These are phyloP conservation scores for Dynastes hyllus DNA, from an alignment of 2,888 invertebrate genomes.

Conservation along the genomic window DNA sequence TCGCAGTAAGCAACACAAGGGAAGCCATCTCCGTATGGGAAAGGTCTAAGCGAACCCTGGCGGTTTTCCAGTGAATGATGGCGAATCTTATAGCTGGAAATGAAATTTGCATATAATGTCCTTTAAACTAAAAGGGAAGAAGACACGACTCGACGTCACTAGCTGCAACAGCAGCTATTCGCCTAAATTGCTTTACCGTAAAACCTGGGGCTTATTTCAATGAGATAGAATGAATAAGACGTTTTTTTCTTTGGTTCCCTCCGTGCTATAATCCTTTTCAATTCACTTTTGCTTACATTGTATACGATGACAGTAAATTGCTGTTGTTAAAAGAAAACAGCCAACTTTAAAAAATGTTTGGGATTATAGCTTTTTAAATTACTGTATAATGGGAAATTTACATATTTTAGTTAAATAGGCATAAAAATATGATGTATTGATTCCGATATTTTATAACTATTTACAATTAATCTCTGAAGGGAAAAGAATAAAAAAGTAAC, in stretches of 20 bases:
- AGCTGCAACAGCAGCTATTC: constrained; percentile 29
- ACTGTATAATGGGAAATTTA: no score
- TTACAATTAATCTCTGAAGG: no score
- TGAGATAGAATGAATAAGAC: constrained; percentile 38
- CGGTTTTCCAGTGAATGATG: constrained; percentile 45
- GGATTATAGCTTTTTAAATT: no score
- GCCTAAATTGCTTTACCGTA: constrained; percentile 32
- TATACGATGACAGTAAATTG: constrained; percentile 3
- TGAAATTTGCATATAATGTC: constrained; percentile 51
- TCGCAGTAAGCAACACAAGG: not conserved
- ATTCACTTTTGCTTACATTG: constrained; percentile 16
- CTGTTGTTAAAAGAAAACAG: not conserved
- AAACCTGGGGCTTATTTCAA: constrained; percentile 38
- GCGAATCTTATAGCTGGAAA: constrained; percentile 43
- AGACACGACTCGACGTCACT: constrained; percentile 16
- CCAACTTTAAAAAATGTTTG: no score
- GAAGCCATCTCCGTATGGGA: constrained; percentile 9
- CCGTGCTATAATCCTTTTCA: constrained; percentile 25
- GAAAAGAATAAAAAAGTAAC: no score
- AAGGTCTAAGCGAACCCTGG: constrained; percentile 32
- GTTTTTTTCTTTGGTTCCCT: constrained; percentile 33
- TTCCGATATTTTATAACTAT: no score
- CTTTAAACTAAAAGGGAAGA: constrained; percentile 45
- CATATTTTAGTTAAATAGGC: no score
- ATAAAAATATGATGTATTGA: no score